Conservation (phyloP, 2,113 vertebrate genomes). For the Merops nubicus region DNA sequence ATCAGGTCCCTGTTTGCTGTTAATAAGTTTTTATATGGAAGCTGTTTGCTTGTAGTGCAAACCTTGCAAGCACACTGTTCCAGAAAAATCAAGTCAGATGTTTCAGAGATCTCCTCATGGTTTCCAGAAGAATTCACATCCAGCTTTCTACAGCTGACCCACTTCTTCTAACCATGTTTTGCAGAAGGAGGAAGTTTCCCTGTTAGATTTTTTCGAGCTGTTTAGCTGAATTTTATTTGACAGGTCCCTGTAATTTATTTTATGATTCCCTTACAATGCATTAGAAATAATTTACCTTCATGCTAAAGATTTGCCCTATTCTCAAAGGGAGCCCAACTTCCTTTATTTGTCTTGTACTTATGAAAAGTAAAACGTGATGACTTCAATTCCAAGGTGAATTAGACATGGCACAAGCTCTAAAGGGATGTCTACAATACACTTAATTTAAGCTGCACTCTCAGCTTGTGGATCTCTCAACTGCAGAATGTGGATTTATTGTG, state of each 20-base stretch:
- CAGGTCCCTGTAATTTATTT: neutral
- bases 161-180: neutral
- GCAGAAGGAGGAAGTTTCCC: neutral
- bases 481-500: neutral
- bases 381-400: neutral
- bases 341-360: neutral
- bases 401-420: neutral
- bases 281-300: neutral
- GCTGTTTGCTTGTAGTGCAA: neutral
- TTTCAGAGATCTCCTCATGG: neutral
- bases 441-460: neutral
- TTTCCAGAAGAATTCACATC: neutral
- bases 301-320: neutral
- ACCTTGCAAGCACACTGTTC: neutral
- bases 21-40: neutral
- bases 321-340: neutral
- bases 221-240: slow-evolving; percentile 18
- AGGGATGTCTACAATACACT: neutral
- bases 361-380: neutral
- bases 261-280: neutral
- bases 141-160: neutral
- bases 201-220: neutral
- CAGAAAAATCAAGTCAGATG: neutral
- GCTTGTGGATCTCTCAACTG: neutral
- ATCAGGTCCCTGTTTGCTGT: neutral